Conservation (phyloP, 2,888 invertebrate genomes). For the Rhagonycha fulva region DNA sequence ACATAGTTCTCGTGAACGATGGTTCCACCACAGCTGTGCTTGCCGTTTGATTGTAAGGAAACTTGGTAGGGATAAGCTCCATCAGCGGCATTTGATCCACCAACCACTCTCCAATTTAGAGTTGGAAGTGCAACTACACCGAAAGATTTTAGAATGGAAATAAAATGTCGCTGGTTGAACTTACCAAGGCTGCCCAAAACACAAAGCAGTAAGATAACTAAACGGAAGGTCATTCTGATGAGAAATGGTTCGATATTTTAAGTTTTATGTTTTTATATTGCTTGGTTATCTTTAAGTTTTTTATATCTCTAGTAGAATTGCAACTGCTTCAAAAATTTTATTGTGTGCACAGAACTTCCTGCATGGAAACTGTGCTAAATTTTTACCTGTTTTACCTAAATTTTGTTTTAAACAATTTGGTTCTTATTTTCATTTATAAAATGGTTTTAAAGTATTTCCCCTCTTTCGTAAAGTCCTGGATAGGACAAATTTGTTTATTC, state of each 20-base stretch:
- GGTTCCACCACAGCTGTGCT: slow-evolving; percentile 40
- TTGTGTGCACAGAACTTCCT: too few species aligned
- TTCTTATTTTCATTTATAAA: too few species aligned
- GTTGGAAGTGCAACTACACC: neutral
- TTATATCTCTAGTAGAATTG: neutral
- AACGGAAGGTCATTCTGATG: neutral
- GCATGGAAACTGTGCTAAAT: too few species aligned
- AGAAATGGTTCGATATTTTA: neutral
- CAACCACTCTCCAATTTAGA: slow-evolving; percentile 8
- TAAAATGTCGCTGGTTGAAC: neutral
- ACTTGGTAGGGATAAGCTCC: slow-evolving; percentile 41
- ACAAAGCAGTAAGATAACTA: neutral
- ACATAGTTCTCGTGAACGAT: slow-evolving; percentile 34
- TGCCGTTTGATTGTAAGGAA: slow-evolving; percentile 29
- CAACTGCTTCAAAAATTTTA: neutral
- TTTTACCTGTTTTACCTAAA: too few species aligned
- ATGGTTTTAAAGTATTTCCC: too few species aligned
- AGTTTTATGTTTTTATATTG: neutral
- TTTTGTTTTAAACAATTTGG: too few species aligned
- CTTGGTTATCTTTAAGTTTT: neutral
- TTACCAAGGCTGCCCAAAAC: neutral
- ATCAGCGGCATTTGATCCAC: slow-evolving; percentile 29
- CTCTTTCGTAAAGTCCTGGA: neutral
- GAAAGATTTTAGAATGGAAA: neutral
- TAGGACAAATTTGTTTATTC: neutral